Base-by-base conservation (phyloP, 1,140 invertebrate species). In the Musca vetustissima region DNA sequence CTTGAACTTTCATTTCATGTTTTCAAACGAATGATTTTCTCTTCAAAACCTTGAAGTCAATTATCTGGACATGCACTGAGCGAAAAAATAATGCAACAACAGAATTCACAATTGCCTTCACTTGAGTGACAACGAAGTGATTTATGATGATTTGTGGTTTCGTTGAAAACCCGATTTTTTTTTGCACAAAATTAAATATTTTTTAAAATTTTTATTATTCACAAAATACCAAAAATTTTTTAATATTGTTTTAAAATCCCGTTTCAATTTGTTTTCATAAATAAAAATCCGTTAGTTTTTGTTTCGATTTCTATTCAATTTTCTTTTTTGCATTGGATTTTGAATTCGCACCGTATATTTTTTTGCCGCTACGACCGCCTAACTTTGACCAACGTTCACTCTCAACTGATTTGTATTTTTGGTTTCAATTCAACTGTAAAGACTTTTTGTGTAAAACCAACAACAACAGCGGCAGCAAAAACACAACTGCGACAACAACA, bases 401-500 rank as follows among this genome's bases (percentile, higher is more conserved):
- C 57, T 61, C 57, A 21, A 61, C 57, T 61, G 36, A 61, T 19
- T 61, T 43, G 32, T 19, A 61, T 28, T 61, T 61, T 61, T 61
- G 57, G 36, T 61, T 61, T 61, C 32, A 61, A 36, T 61, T 36
- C 57, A 36, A 36, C 28, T 43, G 36, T 61, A 32, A 61, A 61
- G 57, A 61, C 57, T 61, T 61, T 36, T 28, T 61, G 32, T 28
- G 55, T 61, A 15, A 36, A 61, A 61, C 28, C 36, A 43, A 43
- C 36, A 43, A 43, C 36, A 43, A 43, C 36, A 43, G 11, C 36
- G 13, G 11, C 36, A 43, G 36, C 36, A 43, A 43, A 43, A 13
- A 6, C 36, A 43, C 36, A 43, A 43, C 36, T 7, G 36, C 36
- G 36, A 43, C 36, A 43, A 43, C 36, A 43, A 43, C 36, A 43